Evolutionary conservation across 2,888 invertebrate species (phyloP), one percentile per base, ranked within the genome.

Genomic region (Pantelozetes paolii): DNA sequence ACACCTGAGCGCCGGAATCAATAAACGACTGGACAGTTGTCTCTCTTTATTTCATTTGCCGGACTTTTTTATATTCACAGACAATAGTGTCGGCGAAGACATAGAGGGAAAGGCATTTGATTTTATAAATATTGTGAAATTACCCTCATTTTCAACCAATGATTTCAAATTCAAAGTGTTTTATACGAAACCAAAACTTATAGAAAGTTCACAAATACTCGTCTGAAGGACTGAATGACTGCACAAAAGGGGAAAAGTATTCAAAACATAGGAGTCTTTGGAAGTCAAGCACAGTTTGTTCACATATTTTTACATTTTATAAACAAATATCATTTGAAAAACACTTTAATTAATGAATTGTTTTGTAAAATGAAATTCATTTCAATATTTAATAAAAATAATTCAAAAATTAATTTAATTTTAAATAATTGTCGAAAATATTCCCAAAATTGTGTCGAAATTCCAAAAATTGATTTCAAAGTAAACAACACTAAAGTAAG

Each of bases 1-100:
- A n/a, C 74, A 75, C 62, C 40, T 75, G 20, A 26, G 30, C 13
- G 26, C 74, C 36, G 75, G 75, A n/a, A 1, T 74, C 8, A n/a
- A 11, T 23, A 36, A 36, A 20, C 20, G 13, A 20, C 71, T 26
- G 23, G 5, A 18, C 13, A 71, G 36, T 36, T 48, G 70, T 40
- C 48, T 75, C 3, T 69, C 64, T 28, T 48, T 75, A 18, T 75
- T 45, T 30, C 73, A 71, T 26, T 28, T 32, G 6, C 71, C 75
- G 15, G 74, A 75, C 32, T 40, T 73, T 42, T n/a, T 75, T 0
- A 1, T 75, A 3, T 40, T 75, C 15, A 23, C 57, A 5, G 74
- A 75, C 28, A 50, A 18, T 45, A 13, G 42, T 3, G 28, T 40
- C 13, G 20, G n/a, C 9, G 50, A 50, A 48, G 9, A 9, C 5